Percentiles rank a stretch among this genome's conserved stretches.
Conservation (phyloP, 2,888 invertebrate species). For the Cheilosia impressa region DNA sequence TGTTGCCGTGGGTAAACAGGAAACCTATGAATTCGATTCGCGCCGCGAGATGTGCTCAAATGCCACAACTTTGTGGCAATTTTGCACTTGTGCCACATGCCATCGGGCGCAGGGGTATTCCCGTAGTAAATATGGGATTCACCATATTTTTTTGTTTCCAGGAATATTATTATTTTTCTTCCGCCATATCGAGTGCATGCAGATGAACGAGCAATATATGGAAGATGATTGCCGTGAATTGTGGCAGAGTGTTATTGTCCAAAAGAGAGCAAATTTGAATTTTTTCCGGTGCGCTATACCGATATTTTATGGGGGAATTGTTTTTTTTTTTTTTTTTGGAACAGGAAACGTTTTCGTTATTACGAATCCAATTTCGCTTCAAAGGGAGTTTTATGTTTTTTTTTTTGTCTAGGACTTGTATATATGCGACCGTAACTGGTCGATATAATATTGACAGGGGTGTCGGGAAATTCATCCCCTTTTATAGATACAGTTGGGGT, state of each 20-base stretch:
- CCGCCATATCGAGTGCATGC: slow-evolving; percentile 15
- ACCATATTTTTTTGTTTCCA: not conserved
- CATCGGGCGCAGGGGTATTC: not conserved
- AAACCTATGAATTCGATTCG: slow-evolving; percentile 28
- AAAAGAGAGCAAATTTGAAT: not conserved
- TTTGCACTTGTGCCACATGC: slow-evolving; percentile 30
- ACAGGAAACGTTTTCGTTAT: slow-evolving; percentile 8
- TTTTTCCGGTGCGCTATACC: not conserved
- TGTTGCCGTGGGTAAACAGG: slow-evolving; percentile 16
- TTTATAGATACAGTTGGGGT: not conserved
- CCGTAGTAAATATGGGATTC: slow-evolving; percentile 8
- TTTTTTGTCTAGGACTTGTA: not conserved
- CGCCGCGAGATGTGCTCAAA: not conserved
- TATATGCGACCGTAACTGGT: not conserved
- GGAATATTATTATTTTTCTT: slow-evolving; percentile 4
- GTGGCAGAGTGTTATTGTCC: slow-evolving; percentile 3
- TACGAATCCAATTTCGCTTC: slow-evolving; percentile 39
- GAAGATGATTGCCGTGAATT: not conserved
- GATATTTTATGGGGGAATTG: not conserved
- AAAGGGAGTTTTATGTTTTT: not conserved
- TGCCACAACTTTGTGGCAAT: slow-evolving; percentile 32
- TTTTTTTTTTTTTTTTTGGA: not conserved
- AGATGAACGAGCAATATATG: slow-evolving; percentile 19
- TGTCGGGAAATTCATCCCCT: not conserved
- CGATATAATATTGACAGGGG: slow-evolving; percentile 15